These are phyloP conservation scores for Caenorhabditis remanei DNA, from an alignment of 1,140 invertebrate species.

Conservation along the genomic window DNA sequence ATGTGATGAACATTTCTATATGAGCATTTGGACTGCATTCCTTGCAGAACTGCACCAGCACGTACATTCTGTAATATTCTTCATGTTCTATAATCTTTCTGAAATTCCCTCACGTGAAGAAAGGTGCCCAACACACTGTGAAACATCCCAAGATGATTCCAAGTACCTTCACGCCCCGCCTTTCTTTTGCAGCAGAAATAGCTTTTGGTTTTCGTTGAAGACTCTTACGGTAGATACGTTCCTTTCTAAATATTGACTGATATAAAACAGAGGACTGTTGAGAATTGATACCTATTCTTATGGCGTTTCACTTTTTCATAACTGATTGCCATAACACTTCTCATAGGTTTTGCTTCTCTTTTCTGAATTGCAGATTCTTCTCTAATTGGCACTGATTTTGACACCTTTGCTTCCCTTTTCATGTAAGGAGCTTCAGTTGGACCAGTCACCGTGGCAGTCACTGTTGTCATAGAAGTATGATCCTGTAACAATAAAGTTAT, in stretches of 20 bases:
- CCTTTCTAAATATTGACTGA: constrained; percentile 68
- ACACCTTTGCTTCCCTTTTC: constrained; percentile 60
- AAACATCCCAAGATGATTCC: constrained; percentile 78
- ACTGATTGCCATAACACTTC: constrained; percentile 67
- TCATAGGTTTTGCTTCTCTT: constrained; percentile 49
- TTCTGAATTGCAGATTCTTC: constrained; percentile 44
- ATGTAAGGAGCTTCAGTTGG: constrained; percentile 58
- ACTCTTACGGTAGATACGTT: constrained; percentile 75
- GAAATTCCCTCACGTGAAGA: constrained; percentile 70
- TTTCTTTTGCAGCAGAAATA: constrained; percentile 77
- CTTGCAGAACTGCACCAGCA: constrained; percentile 75
- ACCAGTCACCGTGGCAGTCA: constrained; percentile 57
- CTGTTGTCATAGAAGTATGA: constrained; percentile 57
- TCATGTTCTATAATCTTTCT: not conserved
- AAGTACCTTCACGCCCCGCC: constrained; percentile 76
- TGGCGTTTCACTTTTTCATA: constrained; percentile 77
- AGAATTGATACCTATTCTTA: constrained; percentile 70
- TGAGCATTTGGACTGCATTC: constrained; percentile 72
- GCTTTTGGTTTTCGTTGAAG: constrained; percentile 77
- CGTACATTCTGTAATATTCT: constrained; percentile 73
- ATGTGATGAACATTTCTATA: constrained; percentile 78
- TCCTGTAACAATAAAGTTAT: constrained; percentile 15
- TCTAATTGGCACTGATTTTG: constrained; percentile 60
- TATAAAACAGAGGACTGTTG: not conserved
- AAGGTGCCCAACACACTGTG: constrained; percentile 78